These are phyloP conservation scores for Torymus aiolomorphi DNA, from an alignment of 2,888 invertebrate species.

Conservation along the genomic window DNA sequence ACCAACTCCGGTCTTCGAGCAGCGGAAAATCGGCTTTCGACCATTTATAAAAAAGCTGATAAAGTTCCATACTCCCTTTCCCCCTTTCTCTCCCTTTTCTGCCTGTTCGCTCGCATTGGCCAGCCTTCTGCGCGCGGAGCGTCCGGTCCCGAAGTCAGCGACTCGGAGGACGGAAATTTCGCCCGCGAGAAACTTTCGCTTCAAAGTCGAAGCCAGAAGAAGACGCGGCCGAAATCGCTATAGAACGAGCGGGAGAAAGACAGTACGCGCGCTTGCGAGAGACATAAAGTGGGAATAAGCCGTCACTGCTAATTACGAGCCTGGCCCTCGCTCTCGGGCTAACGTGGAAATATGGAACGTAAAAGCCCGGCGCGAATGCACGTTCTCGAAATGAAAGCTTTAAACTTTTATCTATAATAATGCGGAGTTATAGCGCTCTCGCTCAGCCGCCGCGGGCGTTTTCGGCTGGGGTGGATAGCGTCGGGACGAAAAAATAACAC, in stretches of 20 bases:
- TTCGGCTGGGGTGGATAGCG: background rate
- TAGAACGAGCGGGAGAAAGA: background rate
- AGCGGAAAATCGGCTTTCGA: constrained; percentile 19
- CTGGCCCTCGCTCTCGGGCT: background rate
- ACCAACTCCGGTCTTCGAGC: constrained; percentile 7
- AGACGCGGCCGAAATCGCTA: constrained; percentile 1
- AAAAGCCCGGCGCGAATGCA: constrained; percentile 20
- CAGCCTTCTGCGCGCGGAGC: too few species aligned
- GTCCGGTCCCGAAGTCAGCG: constrained; percentile 10
- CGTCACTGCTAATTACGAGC: constrained; percentile 26
- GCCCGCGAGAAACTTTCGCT: constrained; percentile 8
- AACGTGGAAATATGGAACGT: constrained; percentile 27
- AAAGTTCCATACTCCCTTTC: constrained; percentile 2
- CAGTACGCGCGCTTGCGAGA: background rate
- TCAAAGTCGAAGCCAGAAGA: background rate
- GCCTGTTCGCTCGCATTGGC: too few species aligned
- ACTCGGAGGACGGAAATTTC: background rate
- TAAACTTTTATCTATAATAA: constrained; percentile 50
- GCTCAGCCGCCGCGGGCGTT: constrained; percentile 1
- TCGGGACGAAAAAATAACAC: constrained; percentile 31
- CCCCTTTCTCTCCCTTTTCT: background rate
- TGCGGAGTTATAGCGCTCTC: constrained; percentile 21
- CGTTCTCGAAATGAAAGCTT: constrained; percentile 42
- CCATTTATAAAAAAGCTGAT: constrained; percentile 20
- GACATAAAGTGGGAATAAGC: background rate